Percentiles rank a stretch among this genome's conserved stretches.
These are phyloP conservation scores for Polyploca ridens DNA, from an alignment of 2,888 invertebrate species.

Conservation along the genomic window DNA sequence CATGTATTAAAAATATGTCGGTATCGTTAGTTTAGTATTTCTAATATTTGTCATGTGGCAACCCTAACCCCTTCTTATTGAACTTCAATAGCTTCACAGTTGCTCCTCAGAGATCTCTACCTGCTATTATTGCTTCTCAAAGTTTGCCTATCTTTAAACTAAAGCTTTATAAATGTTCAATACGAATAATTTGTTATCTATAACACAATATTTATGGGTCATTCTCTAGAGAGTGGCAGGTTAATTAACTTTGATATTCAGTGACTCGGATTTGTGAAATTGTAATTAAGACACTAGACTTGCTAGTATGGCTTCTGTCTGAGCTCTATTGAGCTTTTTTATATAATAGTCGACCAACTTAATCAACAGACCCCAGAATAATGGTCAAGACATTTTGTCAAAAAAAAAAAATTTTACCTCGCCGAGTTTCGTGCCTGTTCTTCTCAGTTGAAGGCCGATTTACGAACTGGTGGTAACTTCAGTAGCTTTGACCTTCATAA, in stretches of 20 bases:
- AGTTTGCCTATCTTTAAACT: constrained; percentile 21
- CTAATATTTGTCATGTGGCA: constrained; percentile 7
- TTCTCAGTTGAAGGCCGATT: too few species aligned
- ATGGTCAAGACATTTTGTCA: too few species aligned
- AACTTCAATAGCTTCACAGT: constrained; percentile 25
- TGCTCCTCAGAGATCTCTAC: constrained; percentile 30
- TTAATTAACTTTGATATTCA: neutral
- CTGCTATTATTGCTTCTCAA: constrained; percentile 35
- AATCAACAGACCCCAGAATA: too few species aligned
- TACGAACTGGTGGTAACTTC: too few species aligned
- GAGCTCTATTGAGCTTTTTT: neutral
- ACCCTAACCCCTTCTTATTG: constrained; percentile 26
- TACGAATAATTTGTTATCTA: constrained; percentile 2
- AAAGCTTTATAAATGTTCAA: neutral
- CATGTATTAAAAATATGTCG: too few species aligned
- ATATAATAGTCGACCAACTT: neutral
- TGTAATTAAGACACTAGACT: neutral
- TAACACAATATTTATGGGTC: neutral
- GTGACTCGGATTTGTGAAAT: neutral
- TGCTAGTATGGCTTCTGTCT: neutral
- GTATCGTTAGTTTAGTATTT: too few species aligned
- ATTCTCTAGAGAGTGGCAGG: neutral
- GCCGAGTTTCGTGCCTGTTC: too few species aligned
- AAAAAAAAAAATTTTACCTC: too few species aligned
- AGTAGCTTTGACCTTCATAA: too few species aligned